phyloP scores from a whole-genome alignment of 2,113 vertebrate genomes.

The Eonycteris spelaea region DNA sequence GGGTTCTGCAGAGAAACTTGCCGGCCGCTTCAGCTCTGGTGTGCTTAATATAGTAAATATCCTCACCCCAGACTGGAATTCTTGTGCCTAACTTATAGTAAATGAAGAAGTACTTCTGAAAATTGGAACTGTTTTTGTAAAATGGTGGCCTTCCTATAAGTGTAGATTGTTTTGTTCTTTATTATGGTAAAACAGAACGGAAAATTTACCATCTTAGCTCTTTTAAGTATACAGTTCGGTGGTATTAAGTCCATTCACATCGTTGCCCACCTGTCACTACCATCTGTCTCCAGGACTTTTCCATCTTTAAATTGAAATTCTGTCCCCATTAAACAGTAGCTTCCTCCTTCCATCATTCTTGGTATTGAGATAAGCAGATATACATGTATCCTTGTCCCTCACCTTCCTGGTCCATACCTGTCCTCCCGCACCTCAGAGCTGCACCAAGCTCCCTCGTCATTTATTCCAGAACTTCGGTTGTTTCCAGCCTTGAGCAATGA shows the following conservation, averaged over 20 bases:
- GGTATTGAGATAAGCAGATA: not conserved
- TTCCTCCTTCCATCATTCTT: not conserved
- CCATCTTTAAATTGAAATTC: not conserved
- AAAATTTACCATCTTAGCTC: not conserved
- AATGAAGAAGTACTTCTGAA: not conserved
- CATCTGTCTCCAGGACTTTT: not conserved
- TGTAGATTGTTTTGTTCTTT: not conserved
- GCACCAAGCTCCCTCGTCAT: too few species aligned
- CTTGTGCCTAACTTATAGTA: not conserved
- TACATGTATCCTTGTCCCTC: not conserved
- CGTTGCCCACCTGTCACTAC: not conserved
- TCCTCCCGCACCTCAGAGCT: rapidly evolving
- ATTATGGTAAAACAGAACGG: not conserved
- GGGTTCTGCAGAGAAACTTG: not conserved
- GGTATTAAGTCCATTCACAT: too few species aligned
- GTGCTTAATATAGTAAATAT: too few species aligned
- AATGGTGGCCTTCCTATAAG: not conserved
- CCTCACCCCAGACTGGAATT: not conserved
- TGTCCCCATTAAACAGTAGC: not conserved
- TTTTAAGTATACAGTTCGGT: not conserved
- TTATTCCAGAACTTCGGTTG: not conserved
- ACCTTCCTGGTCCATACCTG: not conserved
- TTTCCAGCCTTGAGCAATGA: not conserved
- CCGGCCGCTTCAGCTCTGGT: not conserved
- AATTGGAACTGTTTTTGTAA: not conserved